phyloP scores from a whole-genome alignment of 92 coral and sea anemone species.

The Diadumene lineata region DNA sequence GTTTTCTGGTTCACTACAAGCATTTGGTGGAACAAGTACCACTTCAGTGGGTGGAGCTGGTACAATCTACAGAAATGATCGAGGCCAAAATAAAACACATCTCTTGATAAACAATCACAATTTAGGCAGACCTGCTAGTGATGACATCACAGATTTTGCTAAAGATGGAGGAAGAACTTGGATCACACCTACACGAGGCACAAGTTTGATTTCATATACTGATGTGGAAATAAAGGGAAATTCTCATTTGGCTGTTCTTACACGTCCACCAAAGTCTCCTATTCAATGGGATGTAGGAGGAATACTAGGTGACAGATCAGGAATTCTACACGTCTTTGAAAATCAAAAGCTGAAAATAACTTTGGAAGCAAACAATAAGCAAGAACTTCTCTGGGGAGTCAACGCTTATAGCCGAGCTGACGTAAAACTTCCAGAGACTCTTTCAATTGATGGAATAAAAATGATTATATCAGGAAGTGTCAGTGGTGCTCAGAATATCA shows the following conservation, averaged over 20 bases:
- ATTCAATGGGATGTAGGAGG: constrained; percentile 45
- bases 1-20: constrained; percentile 47
- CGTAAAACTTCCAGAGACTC: constrained; percentile 52
- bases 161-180: constrained; percentile 66
- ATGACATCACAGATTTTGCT: constrained; percentile 43
- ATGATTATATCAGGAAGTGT: constrained; percentile 68
- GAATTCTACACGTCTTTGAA: constrained; percentile 52
- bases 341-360: constrained; percentile 44
- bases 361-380: constrained; percentile 21
- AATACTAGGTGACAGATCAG: constrained; percentile 59
- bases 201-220: constrained; percentile 30
- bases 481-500: constrained; percentile 64
- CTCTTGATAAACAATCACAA: constrained; percentile 55
- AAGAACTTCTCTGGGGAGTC: constrained; percentile 65
- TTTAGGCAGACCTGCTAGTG: constrained; percentile 47
- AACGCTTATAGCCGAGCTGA: constrained; percentile 62
- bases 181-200: constrained; percentile 41
- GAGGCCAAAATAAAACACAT: constrained; percentile 25
- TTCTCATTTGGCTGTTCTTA: constrained; percentile 53
- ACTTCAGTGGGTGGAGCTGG: constrained; percentile 62
- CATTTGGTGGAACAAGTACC: constrained; percentile 59
- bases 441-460: constrained; percentile 60
- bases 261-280: constrained; percentile 18
- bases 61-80: constrained; percentile 39
- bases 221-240: constrained; percentile 63